These are phyloP conservation scores for Parambassis ranga DNA, from an alignment of 2,797 vertebrate genomes.

Conservation along the genomic window DNA sequence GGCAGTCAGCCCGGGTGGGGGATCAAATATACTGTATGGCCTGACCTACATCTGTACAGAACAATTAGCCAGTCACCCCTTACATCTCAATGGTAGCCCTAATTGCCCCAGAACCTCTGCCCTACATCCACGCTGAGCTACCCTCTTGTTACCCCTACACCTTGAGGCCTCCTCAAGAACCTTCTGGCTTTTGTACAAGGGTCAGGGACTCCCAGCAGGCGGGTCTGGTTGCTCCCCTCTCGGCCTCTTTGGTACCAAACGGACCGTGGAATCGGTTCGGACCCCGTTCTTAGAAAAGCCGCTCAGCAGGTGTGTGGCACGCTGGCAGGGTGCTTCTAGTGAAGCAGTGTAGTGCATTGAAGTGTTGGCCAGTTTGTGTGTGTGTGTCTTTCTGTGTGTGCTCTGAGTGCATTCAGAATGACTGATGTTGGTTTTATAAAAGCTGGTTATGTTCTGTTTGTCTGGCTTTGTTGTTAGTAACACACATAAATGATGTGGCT, in stretches of 20 bases:
- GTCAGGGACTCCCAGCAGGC: slow-evolving; percentile 52
- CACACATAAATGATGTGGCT: background rate
- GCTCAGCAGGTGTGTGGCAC: slow-evolving; percentile 26
- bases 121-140: slow-evolving; percentile 31
- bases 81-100: background rate
- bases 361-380: background rate
- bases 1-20: too few relatives aligned
- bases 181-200: slow-evolving; percentile 4
- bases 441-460: slow-evolving; percentile 74
- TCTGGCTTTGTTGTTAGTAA: background rate
- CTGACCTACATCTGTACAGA: slow-evolving; percentile 57
- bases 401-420: slow-evolving; percentile 32
- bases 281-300: slow-evolving; percentile 53
- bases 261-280: slow-evolving; percentile 65
- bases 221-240: slow-evolving; percentile 18
- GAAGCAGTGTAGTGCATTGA: slow-evolving; percentile 31
- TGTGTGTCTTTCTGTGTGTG: slow-evolving; percentile 13
- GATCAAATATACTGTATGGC: too few relatives aligned
- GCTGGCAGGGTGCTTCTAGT: slow-evolving; percentile 13
- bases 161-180: slow-evolving; percentile 11
- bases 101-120: slow-evolving; percentile 16
- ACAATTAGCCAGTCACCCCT: slow-evolving; percentile 23
- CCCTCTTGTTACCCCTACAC: slow-evolving; percentile 12
- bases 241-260: slow-evolving; percentile 58
- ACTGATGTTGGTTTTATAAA: slow-evolving; percentile 65